These are phyloP conservation scores for Sebastes jordani DNA, from an alignment of 2,797 vertebrate species.

Conservation along the genomic window DNA sequence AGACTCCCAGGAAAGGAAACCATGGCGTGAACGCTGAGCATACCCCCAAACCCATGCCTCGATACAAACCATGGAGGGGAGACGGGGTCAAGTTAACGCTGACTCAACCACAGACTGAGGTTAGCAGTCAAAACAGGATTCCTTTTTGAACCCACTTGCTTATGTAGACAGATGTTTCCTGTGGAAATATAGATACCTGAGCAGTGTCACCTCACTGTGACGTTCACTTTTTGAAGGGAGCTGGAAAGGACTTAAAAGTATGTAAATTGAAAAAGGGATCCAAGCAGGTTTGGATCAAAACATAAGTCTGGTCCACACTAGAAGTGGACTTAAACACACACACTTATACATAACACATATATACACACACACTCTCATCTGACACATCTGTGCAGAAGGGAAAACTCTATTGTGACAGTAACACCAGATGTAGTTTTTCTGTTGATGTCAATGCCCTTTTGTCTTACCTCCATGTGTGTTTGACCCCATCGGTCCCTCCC, in stretches of 20 bases:
- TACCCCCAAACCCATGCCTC: conserved; percentile 12
- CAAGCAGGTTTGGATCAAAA: conserved; percentile 49
- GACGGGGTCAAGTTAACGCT: conserved; percentile 69
- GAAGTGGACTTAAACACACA: conserved; percentile 47
- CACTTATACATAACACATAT: neutral
- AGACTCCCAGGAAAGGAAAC: conserved; percentile 98
- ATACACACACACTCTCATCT: conserved; percentile 27
- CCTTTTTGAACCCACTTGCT: conserved; percentile 77
- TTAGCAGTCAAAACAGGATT: conserved; percentile 67
- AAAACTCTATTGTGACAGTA: conserved; percentile 68
- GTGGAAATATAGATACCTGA: conserved; percentile 96
- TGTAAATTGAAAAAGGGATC: conserved; percentile 45
- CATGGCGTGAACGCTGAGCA: conserved; percentile 85
- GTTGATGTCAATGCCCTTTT: conserved; percentile 75
- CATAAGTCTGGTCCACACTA: conserved; percentile 33
- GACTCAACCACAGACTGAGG: conserved; percentile 52
- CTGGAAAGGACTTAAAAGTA: conserved; percentile 43
- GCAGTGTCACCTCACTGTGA: conserved; percentile 77
- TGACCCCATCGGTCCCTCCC: conserved; percentile 46
- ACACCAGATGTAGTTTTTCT: conserved; percentile 78
- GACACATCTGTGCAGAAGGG: conserved; percentile 59
- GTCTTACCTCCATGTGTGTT: conserved; percentile 74
- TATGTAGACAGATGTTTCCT: conserved; percentile 97
- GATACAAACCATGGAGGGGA: conserved; percentile 44
- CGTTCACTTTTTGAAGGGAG: conserved; percentile 54